These are phyloP conservation scores for Malurus leucopterus DNA, from an alignment of 2,797 vertebrate genomes.

Conservation along the genomic window DNA sequence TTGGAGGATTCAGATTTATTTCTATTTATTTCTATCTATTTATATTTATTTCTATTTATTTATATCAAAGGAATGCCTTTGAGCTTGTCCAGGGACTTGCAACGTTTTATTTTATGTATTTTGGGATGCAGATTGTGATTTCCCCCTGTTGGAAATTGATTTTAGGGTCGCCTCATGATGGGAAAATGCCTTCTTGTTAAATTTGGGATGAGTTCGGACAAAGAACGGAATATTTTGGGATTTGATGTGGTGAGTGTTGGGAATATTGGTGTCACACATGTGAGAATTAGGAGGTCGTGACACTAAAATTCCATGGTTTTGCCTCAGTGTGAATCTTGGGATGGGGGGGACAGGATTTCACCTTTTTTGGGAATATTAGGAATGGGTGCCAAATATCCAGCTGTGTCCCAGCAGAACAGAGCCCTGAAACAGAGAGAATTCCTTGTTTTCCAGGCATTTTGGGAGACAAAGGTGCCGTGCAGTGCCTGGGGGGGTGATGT, in stretches of 20 bases:
- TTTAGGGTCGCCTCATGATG: rapidly evolving
- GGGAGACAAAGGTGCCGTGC: not conserved
- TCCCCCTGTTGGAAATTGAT: not conserved
- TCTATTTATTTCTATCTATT: not conserved
- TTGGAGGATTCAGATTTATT: not conserved
- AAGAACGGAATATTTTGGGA: rapidly evolving
- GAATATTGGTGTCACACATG: rapidly evolving
- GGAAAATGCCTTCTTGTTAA: not conserved
- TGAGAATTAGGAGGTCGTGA: not conserved
- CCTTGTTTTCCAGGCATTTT: not conserved
- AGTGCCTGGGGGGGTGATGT: not conserved
- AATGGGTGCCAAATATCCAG: rapidly evolving
- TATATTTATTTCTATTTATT: not conserved
- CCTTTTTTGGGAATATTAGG: not conserved
- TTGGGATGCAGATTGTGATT: not conserved
- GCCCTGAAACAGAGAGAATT: not conserved
- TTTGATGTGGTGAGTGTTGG: rapidly evolving
- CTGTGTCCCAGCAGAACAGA: not conserved
- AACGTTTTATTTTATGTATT: rapidly evolving
- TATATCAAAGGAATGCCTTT: not conserved
- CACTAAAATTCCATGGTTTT: rapidly evolving
- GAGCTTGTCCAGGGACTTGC: not conserved
- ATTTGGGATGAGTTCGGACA: not conserved
- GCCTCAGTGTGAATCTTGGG: rapidly evolving
- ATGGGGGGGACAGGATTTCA: not conserved